Conservation (phyloP, 2,888 invertebrate genomes). For the Anoplius nigerrimus region DNA sequence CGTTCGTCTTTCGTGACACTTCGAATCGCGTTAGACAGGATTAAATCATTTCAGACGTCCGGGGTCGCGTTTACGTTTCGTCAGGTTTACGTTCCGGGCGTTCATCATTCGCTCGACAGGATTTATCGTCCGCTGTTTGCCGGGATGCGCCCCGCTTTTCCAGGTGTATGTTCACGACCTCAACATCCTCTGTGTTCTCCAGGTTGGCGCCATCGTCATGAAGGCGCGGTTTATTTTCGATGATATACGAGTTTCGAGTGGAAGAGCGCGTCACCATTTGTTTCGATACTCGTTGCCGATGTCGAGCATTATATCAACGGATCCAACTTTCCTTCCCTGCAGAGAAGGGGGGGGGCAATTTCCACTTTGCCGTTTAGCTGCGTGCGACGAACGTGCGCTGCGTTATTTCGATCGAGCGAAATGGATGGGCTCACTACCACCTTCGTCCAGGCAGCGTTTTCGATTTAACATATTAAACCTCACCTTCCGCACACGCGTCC, state of each 20-base stretch:
- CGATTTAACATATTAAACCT: too few species aligned
- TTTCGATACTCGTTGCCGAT: neutral
- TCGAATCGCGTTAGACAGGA: slow-evolving; percentile 3
- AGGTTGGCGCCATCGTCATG: slow-evolving; percentile 1
- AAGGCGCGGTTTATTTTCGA: neutral
- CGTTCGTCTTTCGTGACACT: neutral
- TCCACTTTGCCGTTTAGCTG: too few species aligned
- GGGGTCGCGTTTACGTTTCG: neutral
- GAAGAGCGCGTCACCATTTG: slow-evolving; percentile 2
- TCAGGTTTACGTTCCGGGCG: neutral
- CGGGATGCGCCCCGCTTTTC: too few species aligned
- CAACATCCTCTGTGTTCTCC: neutral
- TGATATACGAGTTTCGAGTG: neutral
- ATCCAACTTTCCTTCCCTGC: too few species aligned
- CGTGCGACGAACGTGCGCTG: too few species aligned
- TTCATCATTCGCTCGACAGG: neutral
- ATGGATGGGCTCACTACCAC: too few species aligned
- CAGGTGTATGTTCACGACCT: neutral
- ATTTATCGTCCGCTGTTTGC: neutral
- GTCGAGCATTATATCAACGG: too few species aligned
- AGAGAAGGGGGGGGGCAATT: too few species aligned
- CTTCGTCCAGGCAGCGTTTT: too few species aligned
- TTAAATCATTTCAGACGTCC: neutral
- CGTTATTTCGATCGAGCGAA: too few species aligned
- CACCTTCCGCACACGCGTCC: too few species aligned